phyloP scores from a whole-genome alignment of 2,888 invertebrate species.

The Nemoura dubitans region DNA sequence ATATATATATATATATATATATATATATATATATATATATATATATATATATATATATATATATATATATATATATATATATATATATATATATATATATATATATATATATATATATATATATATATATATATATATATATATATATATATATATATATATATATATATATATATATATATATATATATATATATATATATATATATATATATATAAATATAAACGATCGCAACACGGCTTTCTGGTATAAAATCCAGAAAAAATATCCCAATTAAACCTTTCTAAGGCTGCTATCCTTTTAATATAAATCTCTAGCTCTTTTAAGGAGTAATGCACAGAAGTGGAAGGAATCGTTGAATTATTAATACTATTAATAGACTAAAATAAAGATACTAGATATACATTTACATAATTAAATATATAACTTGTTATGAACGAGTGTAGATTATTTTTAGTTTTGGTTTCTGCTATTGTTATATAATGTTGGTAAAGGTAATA shows the following conservation, averaged over 20 bases:
- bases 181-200: too few species aligned
- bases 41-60: neutral
- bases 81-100: neutral
- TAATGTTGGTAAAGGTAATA: neutral
- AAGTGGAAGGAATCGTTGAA: neutral
- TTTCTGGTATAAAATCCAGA: neutral
- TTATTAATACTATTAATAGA: neutral
- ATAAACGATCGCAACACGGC: neutral
- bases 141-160: too few species aligned
- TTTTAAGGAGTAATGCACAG: neutral
- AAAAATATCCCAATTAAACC: neutral
- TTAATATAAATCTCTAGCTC: neutral
- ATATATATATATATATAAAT: neutral
- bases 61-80: too few species aligned
- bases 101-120: too few species aligned
- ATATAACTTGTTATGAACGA: neutral
- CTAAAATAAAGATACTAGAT: neutral
- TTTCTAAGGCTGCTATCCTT: neutral
- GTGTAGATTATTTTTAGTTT: neutral
- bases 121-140: neutral
- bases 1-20: neutral
- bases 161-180: neutral
- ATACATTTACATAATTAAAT: neutral
- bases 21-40: too few species aligned
- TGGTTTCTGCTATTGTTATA: constrained; percentile 1